phyloP scores from a whole-genome alignment of 1,140 invertebrate genomes.

The Belonocnema kinseyi region DNA sequence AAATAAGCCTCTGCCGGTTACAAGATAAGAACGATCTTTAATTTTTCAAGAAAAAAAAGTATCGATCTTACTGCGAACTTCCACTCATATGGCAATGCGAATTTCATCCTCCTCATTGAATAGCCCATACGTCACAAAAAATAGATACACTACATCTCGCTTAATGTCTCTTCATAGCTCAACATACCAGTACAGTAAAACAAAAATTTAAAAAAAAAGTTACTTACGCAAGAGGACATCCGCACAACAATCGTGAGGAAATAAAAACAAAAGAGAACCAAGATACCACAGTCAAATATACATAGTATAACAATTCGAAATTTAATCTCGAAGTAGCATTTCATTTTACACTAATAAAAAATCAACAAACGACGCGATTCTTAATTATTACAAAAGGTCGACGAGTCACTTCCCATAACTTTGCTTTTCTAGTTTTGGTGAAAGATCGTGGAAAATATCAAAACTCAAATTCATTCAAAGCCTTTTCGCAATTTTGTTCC shows the following conservation, averaged over 20 bases:
- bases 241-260: slow-evolving; percentile 32
- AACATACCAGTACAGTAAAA: slow-evolving; percentile 63
- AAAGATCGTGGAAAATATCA: not conserved
- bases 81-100: slow-evolving; percentile 3
- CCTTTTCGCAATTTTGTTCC: not conserved
- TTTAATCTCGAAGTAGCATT: slow-evolving; percentile 25
- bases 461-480: not conserved
- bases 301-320: slow-evolving; percentile 28
- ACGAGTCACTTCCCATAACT: slow-evolving; percentile 6
- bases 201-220: slow-evolving; percentile 47
- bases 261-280: slow-evolving; percentile 42
- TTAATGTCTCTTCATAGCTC: slow-evolving; percentile 50
- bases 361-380: slow-evolving; percentile 28
- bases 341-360: slow-evolving; percentile 24
- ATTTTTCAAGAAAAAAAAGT: slow-evolving; percentile 17
- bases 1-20: too few species aligned
- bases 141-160: slow-evolving; percentile 48
- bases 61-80: slow-evolving; percentile 18
- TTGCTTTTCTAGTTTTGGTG: not conserved
- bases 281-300: slow-evolving; percentile 25
- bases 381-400: slow-evolving; percentile 36
- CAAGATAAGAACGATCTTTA: not conserved
- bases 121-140: slow-evolving; percentile 47
- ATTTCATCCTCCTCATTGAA: not conserved
- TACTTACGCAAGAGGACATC: slow-evolving; percentile 33